Base-by-base conservation (phyloP, 2,797 vertebrate genomes). In the Chrysocyon brachyurus region DNA sequence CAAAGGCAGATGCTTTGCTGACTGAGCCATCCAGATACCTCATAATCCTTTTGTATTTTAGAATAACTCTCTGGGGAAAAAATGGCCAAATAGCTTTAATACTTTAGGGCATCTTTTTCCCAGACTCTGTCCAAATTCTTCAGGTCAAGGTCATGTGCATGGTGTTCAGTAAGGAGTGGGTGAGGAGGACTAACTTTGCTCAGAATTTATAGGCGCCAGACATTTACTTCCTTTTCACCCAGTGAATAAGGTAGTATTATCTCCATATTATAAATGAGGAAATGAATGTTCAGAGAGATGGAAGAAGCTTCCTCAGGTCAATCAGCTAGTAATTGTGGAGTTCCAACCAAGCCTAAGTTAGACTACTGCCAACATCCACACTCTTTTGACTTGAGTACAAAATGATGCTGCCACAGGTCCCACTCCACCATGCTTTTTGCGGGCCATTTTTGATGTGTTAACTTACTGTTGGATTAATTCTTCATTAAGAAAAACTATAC, bases 391-490 rank as follows among this genome's bases (percentile, higher is more conserved):
- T 31, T 6, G 28, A 79, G 68, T 66, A 17, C 70, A 70, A 36
- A 77, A 21, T 1, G 6, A 7, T n/a, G 16, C 3, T 56, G 11
- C 19, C 15, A 0, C 28, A 40, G 1, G 5, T 83, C 17, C 40
- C 4, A 9, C 10, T 61, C 86, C 24, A 9, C 19, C 22, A 5
- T 46, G 33, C 6, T 66, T 63, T 64, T 24, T 36, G 16, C 11
- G 28, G 89, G 40, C 16, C 46, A 56, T 64, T 96, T 91, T 59
- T 21, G 52, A 40, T 49, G 12, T 28, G 12, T 79, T 87, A 33
- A 82, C n/a, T 79, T 88, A 49, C 24, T 54, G 22, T 61, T 95
- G 26, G 17, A 59, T 83, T 64, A 26, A 56, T 91, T 61, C 72
- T 54, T 68, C 61, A 22, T 52, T 54, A 52, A 90, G 57, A 59